These are phyloP conservation scores for Papilio xuthus DNA, from an alignment of 1,140 invertebrate species.

Conservation along the genomic window DNA sequence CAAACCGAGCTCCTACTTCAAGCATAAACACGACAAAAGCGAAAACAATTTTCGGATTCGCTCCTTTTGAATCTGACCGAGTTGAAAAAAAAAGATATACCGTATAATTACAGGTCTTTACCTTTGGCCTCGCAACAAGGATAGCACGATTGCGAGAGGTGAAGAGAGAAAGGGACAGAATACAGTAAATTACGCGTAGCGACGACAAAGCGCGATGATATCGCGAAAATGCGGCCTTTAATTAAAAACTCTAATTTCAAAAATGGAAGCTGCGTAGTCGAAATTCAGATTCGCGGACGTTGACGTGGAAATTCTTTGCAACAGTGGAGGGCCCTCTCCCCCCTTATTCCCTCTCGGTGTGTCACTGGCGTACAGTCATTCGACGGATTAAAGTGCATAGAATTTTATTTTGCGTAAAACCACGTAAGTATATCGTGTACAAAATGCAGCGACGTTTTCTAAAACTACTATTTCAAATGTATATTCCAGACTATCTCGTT, in stretches of 20 bases:
- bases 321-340: conserved; percentile 3
- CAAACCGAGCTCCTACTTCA: conserved; percentile 8
- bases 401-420: conserved; percentile 23
- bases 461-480: conserved; percentile 17
- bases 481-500: conserved; percentile 3
- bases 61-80: conserved; percentile 37
- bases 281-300: conserved; percentile 42
- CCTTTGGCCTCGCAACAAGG: conserved; percentile 34
- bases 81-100: conserved; percentile 36
- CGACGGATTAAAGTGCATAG: conserved; percentile 34
- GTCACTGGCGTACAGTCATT: conserved; percentile 4
- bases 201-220: conserved; percentile 58
- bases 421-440: not conserved
- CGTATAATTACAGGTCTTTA: conserved; percentile 56
- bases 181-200: conserved; percentile 50
- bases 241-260: conserved; percentile 66
- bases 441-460: conserved; percentile 8
- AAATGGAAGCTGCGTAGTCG: conserved; percentile 52
- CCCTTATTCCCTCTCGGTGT: not conserved
- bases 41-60: conserved; percentile 45
- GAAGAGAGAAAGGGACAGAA: conserved; percentile 38
- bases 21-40: conserved; percentile 42
- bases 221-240: conserved; percentile 56
- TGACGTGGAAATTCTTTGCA: conserved; percentile 24
- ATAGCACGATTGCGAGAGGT: not conserved